A percentile compares a stretch with the other conserved stretches of the same genome.
These are phyloP conservation scores for Dendrocincla tyrannina DNA, from an alignment of 2,797 vertebrate species.

Conservation along the genomic window DNA sequence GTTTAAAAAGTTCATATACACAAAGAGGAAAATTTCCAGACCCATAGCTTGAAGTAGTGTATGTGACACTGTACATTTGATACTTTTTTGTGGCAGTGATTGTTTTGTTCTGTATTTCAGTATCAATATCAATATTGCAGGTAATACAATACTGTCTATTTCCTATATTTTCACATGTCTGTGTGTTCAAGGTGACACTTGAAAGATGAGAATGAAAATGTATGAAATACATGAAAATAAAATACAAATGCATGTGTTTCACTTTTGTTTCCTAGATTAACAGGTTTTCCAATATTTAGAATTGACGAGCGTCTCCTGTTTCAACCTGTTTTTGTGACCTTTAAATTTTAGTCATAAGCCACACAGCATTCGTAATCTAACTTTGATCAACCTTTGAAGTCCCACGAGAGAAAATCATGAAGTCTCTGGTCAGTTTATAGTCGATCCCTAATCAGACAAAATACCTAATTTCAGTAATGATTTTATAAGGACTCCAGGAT, in stretches of 20 bases:
- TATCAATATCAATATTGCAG: not conserved
- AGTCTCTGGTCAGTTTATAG: constrained; percentile 20
- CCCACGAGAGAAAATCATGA: not conserved
- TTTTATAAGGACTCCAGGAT: not conserved
- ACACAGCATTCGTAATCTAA: constrained; percentile 9
- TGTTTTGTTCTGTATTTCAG: not conserved
- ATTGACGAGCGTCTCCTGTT: not conserved
- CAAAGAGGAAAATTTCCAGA: not conserved
- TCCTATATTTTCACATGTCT: not conserved
- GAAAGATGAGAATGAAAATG: not conserved
- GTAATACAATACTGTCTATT: not conserved
- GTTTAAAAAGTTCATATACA: not conserved
- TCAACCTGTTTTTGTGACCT: not conserved
- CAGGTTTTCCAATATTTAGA: not conserved
- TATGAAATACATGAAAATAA: not conserved
- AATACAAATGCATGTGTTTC: not conserved
- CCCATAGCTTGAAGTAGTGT: not conserved
- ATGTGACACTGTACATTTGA: not conserved
- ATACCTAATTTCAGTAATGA: constrained; percentile 41
- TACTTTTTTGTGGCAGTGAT: not conserved
- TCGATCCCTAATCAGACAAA: constrained; percentile 3
- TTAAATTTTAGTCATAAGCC: constrained; percentile 2
- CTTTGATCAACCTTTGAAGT: not conserved
- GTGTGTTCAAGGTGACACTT: not conserved
- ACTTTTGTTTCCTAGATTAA: not conserved